phyloP scores from a whole-genome alignment of 2,797 vertebrate species.

The Danionella dracula region DNA sequence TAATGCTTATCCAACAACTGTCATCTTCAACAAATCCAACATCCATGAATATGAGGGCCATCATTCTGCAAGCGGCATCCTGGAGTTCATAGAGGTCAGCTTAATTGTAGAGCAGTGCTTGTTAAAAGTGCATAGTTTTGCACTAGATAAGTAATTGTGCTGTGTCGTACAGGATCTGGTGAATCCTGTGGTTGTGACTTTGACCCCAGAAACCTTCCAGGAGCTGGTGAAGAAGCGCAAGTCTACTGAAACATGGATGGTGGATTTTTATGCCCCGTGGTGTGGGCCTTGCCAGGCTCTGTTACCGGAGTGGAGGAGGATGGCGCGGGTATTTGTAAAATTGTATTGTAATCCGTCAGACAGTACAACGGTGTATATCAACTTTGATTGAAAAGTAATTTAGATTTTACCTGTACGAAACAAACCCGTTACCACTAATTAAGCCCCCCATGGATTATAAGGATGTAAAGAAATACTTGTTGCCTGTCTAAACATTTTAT shows the following conservation, averaged over 20 bases:
- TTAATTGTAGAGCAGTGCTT: background rate
- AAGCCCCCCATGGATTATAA: too few relatives aligned
- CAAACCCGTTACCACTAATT: too few relatives aligned
- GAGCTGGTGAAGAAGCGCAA: slow-evolving; percentile 78
- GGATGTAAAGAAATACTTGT: too few relatives aligned
- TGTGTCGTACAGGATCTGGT: slow-evolving; percentile 79
- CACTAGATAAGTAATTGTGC: background rate
- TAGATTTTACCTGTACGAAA: too few relatives aligned
- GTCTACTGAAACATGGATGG: slow-evolving; percentile 78
- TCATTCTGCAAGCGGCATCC: slow-evolving; percentile 88
- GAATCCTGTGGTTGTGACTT: slow-evolving; percentile 79
- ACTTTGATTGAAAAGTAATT: too few relatives aligned
- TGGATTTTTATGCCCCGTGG: slow-evolving; percentile 96
- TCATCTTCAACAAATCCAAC: slow-evolving; percentile 90
- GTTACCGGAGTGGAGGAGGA: slow-evolving; percentile 93
- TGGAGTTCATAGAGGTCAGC: slow-evolving; percentile 92
- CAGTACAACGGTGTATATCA: too few relatives aligned
- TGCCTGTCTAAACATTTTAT: too few relatives aligned
- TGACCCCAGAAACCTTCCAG: slow-evolving; percentile 78
- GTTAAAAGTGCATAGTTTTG: too few relatives aligned
- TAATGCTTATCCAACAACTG: slow-evolving; percentile 90
- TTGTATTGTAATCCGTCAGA: too few relatives aligned
- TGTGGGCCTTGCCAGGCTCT: slow-evolving; percentile 93
- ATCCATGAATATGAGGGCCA: slow-evolving; percentile 93
- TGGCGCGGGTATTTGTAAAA: slow-evolving; percentile 80